Evolutionary conservation across 1,140 invertebrate genomes (phyloP).

Genomic region (Diprion similis): DNA sequence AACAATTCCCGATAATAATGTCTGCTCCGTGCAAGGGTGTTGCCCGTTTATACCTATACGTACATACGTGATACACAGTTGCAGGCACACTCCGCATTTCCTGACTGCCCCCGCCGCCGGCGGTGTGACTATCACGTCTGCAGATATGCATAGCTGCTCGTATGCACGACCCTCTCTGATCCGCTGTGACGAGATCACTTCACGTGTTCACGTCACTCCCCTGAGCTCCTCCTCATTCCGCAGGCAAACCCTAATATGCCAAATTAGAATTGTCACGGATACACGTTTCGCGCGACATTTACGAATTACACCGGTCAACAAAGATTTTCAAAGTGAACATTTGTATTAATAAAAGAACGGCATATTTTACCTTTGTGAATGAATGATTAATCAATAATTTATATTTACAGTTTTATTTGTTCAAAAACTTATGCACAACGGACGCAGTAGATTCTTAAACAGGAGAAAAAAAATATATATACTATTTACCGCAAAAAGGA

Average conservation of each 20-base stretch:
- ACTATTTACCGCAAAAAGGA: too few relatives aligned
- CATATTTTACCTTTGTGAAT: too few relatives aligned
- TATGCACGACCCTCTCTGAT: background rate
- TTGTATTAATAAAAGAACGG: too few relatives aligned
- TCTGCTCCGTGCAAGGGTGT: background rate
- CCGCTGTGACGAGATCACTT: background rate
- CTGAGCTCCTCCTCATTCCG: background rate
- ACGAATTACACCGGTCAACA: too few relatives aligned
- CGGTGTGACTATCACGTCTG: too few relatives aligned
- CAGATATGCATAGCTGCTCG: background rate
- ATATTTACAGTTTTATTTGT: too few relatives aligned
- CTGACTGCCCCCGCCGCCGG: too few relatives aligned
- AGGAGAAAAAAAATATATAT: too few relatives aligned
- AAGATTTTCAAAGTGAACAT: too few relatives aligned
- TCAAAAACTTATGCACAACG: too few relatives aligned
- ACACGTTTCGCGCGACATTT: background rate
- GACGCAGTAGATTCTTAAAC: too few relatives aligned
- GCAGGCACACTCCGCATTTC: background rate
- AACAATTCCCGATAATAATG: constrained; percentile 1
- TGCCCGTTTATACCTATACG: background rate
- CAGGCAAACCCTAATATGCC: background rate
- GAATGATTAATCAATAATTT: too few relatives aligned
- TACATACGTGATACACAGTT: background rate
- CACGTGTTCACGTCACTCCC: background rate
- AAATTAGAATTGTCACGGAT: background rate